Evolutionary conservation across 2,113 vertebrate species (phyloP).

Genomic region (Chloroceryle aenea): DNA sequence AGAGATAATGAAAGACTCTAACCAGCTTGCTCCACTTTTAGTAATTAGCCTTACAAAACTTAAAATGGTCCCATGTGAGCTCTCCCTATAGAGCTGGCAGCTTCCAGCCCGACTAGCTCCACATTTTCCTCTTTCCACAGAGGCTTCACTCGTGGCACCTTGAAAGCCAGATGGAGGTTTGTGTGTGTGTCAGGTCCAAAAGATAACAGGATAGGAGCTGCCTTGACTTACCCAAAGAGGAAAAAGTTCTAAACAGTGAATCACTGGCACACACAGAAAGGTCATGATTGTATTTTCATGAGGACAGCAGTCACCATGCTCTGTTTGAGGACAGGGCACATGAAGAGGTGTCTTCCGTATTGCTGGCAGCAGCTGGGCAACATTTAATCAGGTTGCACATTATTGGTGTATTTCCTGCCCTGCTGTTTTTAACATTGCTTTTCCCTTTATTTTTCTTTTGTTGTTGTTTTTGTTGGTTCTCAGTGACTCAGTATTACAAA

Average conservation of each 20-base stretch:
- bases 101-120: not conserved
- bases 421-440: not conserved
- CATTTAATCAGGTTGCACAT: not conserved
- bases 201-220: not conserved
- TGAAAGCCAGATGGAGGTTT: not conserved
- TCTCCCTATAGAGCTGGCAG: too few relatives aligned
- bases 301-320: not conserved
- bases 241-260: not conserved
- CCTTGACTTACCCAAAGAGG: not conserved
- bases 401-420: not conserved
- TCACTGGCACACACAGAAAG: not conserved
- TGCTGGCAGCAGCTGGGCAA: not conserved
- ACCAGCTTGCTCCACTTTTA: not conserved
- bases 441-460: fast-evolving
- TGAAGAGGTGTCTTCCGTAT: not conserved
- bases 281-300: not conserved
- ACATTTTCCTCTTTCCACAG: not conserved
- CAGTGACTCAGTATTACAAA: not conserved
- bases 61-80: too few relatives aligned
- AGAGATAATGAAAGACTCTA: not conserved
- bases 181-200: too few relatives aligned
- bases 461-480: not conserved
- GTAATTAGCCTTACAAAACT: not conserved
- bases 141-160: fast-evolving
- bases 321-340: not conserved